phyloP scores from a whole-genome alignment of 2,113 vertebrate species.

The Nothocercus nigrocapillus region DNA sequence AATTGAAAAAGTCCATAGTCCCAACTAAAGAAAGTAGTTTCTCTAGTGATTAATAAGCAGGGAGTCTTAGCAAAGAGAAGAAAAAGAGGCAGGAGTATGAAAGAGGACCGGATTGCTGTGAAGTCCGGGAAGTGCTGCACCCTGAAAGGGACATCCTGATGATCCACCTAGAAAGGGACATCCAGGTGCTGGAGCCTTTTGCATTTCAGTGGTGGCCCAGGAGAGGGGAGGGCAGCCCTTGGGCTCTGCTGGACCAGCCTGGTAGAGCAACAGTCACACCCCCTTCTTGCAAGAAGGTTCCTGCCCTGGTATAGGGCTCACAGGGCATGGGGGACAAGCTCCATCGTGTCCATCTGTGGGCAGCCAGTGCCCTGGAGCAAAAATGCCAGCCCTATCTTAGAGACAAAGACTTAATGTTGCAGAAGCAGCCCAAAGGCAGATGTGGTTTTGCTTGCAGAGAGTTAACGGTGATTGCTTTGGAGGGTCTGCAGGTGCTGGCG shows the following conservation, averaged over 20 bases:
- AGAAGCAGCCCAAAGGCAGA: too few species aligned
- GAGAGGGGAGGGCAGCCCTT: neutral
- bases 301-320: neutral
- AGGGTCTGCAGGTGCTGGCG: too few species aligned
- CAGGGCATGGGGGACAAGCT: neutral
- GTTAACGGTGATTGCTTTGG: too few species aligned
- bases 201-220: neutral
- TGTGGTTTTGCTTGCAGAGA: too few species aligned
- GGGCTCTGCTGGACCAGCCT: neutral
- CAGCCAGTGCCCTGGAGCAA: too few species aligned
- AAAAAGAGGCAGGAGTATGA: neutral
- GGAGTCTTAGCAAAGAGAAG: neutral
- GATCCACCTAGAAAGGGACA: too few species aligned
- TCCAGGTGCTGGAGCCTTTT: neutral
- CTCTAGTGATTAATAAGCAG: neutral
- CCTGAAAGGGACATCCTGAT: too few species aligned
- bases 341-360: neutral
- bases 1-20: constrained; percentile 25
- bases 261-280: too few species aligned
- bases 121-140: too few species aligned
- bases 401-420: too few species aligned
- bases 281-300: neutral
- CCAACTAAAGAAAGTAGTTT: neutral
- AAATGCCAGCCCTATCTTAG: too few species aligned
- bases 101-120: neutral